phyloP scores from a whole-genome alignment of 2,888 invertebrate genomes.

The Torymus aiolomorphi region DNA sequence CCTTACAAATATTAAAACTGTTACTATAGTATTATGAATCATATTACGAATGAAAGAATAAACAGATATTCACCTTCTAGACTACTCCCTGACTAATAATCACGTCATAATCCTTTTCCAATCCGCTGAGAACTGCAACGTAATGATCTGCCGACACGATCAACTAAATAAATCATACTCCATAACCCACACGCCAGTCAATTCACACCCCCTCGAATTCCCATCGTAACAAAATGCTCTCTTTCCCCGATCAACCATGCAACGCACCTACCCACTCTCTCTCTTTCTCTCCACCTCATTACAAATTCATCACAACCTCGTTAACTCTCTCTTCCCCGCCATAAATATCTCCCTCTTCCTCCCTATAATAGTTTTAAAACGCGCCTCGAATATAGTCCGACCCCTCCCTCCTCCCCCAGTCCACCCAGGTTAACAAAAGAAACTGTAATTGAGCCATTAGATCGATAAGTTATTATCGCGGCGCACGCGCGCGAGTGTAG shows the following conservation, averaged over 20 bases:
- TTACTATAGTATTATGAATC: too few relatives aligned
- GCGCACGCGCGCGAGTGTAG: slow-evolving; percentile 13
- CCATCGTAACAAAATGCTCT: slow-evolving; percentile 11
- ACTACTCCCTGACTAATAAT: too few relatives aligned
- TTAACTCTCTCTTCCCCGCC: slow-evolving; percentile 2
- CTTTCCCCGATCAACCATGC: too few relatives aligned
- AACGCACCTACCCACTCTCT: too few relatives aligned
- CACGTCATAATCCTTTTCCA: too few relatives aligned
- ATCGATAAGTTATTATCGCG: slow-evolving; percentile 57
- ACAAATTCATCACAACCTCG: slow-evolving; percentile 44
- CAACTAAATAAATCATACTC: not conserved
- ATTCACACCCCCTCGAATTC: not conserved
- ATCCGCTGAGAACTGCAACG: too few relatives aligned
- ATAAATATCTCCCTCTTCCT: not conserved
- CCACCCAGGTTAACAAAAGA: slow-evolving; percentile 21
- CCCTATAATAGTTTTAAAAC: slow-evolving; percentile 22
- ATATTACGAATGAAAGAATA: too few relatives aligned
- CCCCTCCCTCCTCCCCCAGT: not conserved
- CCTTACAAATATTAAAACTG: too few relatives aligned
- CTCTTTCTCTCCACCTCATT: slow-evolving; percentile 5
- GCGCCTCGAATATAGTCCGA: not conserved
- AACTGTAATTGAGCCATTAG: slow-evolving; percentile 57
- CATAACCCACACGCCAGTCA: not conserved
- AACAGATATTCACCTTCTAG: too few relatives aligned
- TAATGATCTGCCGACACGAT: too few relatives aligned